Conservation (phyloP, 2,888 invertebrate species). For the Clostera curtula region DNA sequence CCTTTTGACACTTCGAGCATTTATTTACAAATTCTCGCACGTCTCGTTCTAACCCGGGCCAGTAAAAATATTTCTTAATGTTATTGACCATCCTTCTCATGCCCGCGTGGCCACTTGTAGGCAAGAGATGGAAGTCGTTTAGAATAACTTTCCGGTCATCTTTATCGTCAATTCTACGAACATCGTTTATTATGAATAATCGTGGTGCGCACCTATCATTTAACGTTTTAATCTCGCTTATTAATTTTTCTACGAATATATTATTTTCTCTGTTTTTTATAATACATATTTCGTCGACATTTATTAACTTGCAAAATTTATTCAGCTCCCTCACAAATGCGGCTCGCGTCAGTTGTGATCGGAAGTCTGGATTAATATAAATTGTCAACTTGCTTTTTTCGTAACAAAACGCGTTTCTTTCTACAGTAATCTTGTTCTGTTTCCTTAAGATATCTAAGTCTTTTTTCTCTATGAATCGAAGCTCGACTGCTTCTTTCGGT, state of each 20-base stretch:
- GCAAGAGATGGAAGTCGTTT: constrained; percentile 7
- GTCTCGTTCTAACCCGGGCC: constrained; percentile 6
- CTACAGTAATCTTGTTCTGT: too few relatives aligned
- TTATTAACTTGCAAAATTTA: too few relatives aligned
- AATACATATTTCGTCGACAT: constrained; percentile 5
- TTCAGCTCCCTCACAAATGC: constrained; percentile 7
- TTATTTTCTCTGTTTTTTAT: constrained; percentile 3
- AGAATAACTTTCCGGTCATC: constrained; percentile 2
- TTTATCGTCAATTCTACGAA: too few relatives aligned
- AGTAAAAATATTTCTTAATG: constrained; percentile 5
- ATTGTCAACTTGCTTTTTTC: too few relatives aligned
- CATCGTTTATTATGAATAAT: constrained; percentile 1
- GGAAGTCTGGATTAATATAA: constrained; percentile 5
- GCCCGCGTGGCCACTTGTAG: constrained; percentile 8
- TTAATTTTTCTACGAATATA: constrained; percentile 1
- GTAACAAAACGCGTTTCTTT: too few relatives aligned
- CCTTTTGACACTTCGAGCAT: constrained; percentile 6
- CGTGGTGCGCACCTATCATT: constrained; percentile 3
- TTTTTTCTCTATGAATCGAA: too few relatives aligned
- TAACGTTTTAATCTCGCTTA: background rate
- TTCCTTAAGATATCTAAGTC: too few relatives aligned
- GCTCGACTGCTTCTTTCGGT: too few relatives aligned
- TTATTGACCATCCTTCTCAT: constrained; percentile 8
- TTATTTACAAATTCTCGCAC: constrained; percentile 5
- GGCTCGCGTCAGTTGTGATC: constrained; percentile 7